Percentiles rank a stretch among this genome's conserved stretches.
Conservation (phyloP, 2,113 vertebrate species). For the Ciconia boyciana region DNA sequence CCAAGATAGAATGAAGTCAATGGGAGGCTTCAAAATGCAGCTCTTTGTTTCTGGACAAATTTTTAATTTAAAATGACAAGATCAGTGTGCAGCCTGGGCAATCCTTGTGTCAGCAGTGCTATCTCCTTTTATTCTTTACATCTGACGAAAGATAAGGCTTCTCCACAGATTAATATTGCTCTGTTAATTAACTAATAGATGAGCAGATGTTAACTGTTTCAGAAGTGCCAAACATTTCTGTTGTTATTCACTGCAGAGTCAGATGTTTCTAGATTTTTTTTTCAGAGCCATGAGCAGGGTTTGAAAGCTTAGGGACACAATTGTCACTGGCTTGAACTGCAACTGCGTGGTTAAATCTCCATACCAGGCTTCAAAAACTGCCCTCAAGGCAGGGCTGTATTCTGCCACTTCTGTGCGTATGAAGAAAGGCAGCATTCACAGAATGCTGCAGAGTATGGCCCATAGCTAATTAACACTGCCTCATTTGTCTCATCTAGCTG, state of each 20-base stretch:
- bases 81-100: background rate
- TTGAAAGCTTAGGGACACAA: background rate
- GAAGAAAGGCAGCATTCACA: background rate
- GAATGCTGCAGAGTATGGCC: background rate
- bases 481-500: background rate
- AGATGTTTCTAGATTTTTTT: background rate
- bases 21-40: background rate
- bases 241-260: background rate
- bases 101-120: background rate
- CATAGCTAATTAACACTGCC: background rate
- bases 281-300: background rate
- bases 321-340: background rate
- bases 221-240: slow-evolving; percentile 2
- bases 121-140: background rate
- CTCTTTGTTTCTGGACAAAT: background rate
- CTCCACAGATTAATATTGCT: slow-evolving; percentile 20
- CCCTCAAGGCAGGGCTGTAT: background rate
- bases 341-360: background rate
- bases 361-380: background rate
- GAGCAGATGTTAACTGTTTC: slow-evolving; percentile 47
- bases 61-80: background rate
- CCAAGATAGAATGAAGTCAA: background rate
- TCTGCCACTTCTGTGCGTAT: background rate
- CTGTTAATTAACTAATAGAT: slow-evolving; percentile 32
- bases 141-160: background rate